Conservation (phyloP, 1,140 invertebrate species). For the Radopholus similis region DNA sequence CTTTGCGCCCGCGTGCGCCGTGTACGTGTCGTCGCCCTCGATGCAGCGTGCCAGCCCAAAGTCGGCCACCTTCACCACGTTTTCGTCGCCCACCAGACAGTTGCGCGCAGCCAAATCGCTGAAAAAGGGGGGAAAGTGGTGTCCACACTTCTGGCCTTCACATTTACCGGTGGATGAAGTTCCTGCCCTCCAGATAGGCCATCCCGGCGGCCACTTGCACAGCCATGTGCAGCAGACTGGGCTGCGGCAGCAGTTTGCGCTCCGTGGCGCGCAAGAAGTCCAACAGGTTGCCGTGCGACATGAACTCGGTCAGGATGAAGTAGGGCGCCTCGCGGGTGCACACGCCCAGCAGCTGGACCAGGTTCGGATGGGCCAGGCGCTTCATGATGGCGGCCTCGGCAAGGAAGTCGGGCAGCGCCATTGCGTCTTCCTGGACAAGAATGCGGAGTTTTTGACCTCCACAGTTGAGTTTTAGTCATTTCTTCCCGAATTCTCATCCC, state of each 20-base stretch:
- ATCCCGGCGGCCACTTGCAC: constrained; percentile 97
- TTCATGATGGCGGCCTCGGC: constrained; percentile 99
- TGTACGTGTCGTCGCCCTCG: constrained; percentile 88
- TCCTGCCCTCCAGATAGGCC: constrained; percentile 91
- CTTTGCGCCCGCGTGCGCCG: constrained; percentile 81
- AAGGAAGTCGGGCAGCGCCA: constrained; percentile 97
- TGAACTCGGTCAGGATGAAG: constrained; percentile 97
- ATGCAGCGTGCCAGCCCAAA: constrained; percentile 94
- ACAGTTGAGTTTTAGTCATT: neutral
- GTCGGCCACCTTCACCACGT: constrained; percentile 85
- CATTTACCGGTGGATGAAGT: constrained; percentile 85
- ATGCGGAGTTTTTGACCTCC: constrained; percentile 57
- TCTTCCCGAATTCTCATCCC: constrained; percentile 1
- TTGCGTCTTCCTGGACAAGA: constrained; percentile 87
- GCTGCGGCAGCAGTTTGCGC: constrained; percentile 82
- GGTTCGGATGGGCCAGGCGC: constrained; percentile 97
- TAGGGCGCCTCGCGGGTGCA: constrained; percentile 96
- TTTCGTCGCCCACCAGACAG: constrained; percentile 92
- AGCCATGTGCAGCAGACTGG: constrained; percentile 95
- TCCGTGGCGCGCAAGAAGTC: constrained; percentile 87
- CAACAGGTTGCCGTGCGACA: constrained; percentile 92
- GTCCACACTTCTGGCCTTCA: neutral
- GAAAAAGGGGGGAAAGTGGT: too few relatives aligned
- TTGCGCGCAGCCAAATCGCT: constrained; percentile 88
- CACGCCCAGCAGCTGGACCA: constrained; percentile 90